Evolutionary conservation across 2,797 vertebrate genomes (phyloP).

Genomic region (Acipenser ruthenus): DNA sequence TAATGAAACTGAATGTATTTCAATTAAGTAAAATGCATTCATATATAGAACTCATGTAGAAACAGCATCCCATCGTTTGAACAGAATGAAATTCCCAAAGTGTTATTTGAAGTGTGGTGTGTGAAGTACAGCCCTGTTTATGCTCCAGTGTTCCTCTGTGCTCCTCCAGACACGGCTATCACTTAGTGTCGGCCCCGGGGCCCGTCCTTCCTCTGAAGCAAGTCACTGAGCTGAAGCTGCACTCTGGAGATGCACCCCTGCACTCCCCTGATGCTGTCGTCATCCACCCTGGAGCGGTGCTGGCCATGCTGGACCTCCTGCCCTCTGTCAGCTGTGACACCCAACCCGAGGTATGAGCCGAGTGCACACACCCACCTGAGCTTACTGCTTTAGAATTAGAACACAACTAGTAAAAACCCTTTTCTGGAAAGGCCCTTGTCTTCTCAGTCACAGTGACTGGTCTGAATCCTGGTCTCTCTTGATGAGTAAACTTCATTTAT

Average conservation of each 20-base stretch:
- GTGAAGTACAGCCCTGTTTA: neutral
- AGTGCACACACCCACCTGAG: neutral
- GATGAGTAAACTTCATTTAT: too few relatives aligned
- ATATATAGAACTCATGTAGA: too few relatives aligned
- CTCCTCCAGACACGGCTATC: slow-evolving; percentile 75
- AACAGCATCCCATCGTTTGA: too few relatives aligned
- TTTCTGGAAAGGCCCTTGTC: too few relatives aligned
- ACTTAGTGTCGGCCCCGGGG: slow-evolving; percentile 65
- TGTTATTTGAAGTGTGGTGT: neutral
- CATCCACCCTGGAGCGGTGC: slow-evolving; percentile 89
- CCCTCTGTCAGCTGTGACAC: slow-evolving; percentile 79
- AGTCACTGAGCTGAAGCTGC: slow-evolving; percentile 71
- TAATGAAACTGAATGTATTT: too few relatives aligned
- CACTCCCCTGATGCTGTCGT: slow-evolving; percentile 73
- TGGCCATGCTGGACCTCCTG: slow-evolving; percentile 88
- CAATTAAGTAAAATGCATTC: too few relatives aligned
- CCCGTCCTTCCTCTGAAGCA: slow-evolving; percentile 70
- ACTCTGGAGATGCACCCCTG: slow-evolving; percentile 50
- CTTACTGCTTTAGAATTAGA: too few relatives aligned
- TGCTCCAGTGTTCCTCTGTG: neutral
- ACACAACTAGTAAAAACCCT: too few relatives aligned
- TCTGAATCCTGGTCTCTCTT: too few relatives aligned
- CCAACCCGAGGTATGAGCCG: slow-evolving; percentile 79
- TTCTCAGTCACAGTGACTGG: too few relatives aligned
- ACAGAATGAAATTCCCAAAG: too few relatives aligned